Evolutionary conservation across 2,888 invertebrate genomes (phyloP).

Genomic region (Harmothoe impar): DNA sequence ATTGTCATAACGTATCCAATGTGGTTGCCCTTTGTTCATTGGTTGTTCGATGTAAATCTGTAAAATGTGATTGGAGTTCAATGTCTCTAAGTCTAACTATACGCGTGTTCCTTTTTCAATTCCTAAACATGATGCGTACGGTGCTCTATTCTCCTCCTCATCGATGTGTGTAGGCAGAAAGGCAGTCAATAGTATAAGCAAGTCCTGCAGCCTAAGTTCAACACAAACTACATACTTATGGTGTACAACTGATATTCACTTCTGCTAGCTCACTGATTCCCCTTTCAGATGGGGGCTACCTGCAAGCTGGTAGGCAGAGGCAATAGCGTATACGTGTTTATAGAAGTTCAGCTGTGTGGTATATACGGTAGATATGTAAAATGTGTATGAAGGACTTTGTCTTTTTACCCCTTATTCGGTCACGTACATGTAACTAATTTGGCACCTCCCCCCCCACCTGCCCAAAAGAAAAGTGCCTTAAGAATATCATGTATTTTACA

Average conservation of each 20-base stretch:
- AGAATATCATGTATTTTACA: too few species aligned
- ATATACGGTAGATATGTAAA: too few species aligned
- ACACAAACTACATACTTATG: too few species aligned
- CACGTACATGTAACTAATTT: too few species aligned
- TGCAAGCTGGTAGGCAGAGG: too few species aligned
- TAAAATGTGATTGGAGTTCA: constrained; percentile 54
- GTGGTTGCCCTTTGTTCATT: constrained; percentile 43
- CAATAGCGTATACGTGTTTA: too few species aligned
- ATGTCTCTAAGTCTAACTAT: constrained; percentile 39
- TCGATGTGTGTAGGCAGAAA: constrained; percentile 52
- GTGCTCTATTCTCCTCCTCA: constrained; percentile 50
- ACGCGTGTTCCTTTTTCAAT: not conserved
- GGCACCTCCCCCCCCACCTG: not conserved
- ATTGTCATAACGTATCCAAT: constrained; percentile 41
- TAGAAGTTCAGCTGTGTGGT: too few species aligned
- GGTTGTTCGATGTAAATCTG: constrained; percentile 22
- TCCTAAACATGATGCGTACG: constrained; percentile 12
- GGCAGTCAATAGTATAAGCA: constrained; percentile 17
- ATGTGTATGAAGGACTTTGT: too few species aligned
- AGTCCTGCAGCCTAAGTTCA: not conserved
- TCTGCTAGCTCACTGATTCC: too few species aligned
- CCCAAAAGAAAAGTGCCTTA: not conserved
- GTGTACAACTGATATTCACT: too few species aligned
- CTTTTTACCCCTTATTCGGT: too few species aligned
- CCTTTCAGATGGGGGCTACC: too few species aligned